phyloP scores from a whole-genome alignment of 2,797 vertebrate species.

The Echiichthys vipera region DNA sequence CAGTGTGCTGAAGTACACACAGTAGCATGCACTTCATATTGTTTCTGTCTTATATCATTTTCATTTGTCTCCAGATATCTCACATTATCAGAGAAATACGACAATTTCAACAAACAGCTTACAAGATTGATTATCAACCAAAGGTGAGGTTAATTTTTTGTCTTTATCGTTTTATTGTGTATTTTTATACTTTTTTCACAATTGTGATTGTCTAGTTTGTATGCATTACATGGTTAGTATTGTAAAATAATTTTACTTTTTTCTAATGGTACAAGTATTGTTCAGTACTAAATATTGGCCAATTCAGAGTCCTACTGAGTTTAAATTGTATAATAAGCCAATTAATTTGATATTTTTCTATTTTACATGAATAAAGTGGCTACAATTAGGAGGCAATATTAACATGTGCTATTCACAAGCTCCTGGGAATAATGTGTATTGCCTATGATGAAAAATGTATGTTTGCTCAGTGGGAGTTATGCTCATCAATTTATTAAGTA shows the following conservation, averaged over 20 bases:
- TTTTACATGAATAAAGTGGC: not conserved
- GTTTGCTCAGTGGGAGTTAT: not conserved
- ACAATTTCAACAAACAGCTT: constrained; percentile 97
- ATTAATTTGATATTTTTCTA: rapidly evolving
- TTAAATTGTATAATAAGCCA: not conserved
- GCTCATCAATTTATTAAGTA: not conserved
- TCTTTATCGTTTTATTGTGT: not conserved
- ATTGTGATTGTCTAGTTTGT: not conserved
- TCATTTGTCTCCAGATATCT: constrained; percentile 87
- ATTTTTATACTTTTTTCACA: not conserved
- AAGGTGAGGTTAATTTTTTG: constrained; percentile 84
- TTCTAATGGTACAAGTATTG: too few relatives aligned
- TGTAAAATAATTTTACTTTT: not conserved
- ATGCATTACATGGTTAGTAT: not conserved
- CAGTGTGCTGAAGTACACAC: not conserved
- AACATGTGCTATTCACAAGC: not conserved
- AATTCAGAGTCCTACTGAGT: not conserved
- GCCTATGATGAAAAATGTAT: not conserved
- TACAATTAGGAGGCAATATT: not conserved
- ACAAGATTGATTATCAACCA: constrained; percentile 95
- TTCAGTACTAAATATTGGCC: not conserved
- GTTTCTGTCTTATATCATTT: not conserved
- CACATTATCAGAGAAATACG: constrained; percentile 98
- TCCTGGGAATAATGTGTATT: not conserved
- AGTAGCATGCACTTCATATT: not conserved